Conservation (phyloP, 2,888 invertebrate genomes). For the Perithous albicinctus region DNA sequence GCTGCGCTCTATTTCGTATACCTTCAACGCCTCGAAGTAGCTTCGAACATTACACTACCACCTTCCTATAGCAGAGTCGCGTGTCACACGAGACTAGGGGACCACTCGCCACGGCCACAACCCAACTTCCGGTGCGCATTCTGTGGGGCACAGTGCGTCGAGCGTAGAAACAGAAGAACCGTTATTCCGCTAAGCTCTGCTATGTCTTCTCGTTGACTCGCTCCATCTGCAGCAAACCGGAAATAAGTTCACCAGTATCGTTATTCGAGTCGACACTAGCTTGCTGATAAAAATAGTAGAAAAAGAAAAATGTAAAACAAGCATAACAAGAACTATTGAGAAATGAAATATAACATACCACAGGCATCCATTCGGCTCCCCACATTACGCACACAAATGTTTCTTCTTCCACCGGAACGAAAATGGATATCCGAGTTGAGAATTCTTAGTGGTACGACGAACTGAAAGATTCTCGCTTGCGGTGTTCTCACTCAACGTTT, state of each 20-base stretch:
- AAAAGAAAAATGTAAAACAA: neutral
- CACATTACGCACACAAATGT: neutral
- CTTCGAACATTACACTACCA: constrained; percentile 10
- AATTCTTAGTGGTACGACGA: neutral
- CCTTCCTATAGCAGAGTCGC: neutral
- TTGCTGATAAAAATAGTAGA: neutral
- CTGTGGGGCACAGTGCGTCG: neutral
- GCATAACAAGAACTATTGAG: neutral
- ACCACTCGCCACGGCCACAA: constrained; percentile 18
- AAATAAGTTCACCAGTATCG: constrained; percentile 5
- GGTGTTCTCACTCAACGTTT: neutral
- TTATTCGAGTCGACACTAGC: neutral
- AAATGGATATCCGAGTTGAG: constrained; percentile 1
- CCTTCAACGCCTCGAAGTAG: constrained; percentile 4
- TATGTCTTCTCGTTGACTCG: neutral
- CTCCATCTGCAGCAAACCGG: constrained; percentile 1
- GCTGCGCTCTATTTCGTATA: constrained; percentile 26
- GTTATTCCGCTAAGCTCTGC: constrained; percentile 4
- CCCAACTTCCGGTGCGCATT: constrained; percentile 31
- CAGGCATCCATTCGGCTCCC: neutral
- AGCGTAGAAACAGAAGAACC: neutral
- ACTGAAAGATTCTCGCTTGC: neutral
- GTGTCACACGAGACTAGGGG: neutral
- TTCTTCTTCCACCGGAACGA: neutral
- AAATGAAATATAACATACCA: neutral